Evolutionary conservation across 2,113 vertebrate species (phyloP).

Genomic region (Oreochromis spilurus): DNA sequence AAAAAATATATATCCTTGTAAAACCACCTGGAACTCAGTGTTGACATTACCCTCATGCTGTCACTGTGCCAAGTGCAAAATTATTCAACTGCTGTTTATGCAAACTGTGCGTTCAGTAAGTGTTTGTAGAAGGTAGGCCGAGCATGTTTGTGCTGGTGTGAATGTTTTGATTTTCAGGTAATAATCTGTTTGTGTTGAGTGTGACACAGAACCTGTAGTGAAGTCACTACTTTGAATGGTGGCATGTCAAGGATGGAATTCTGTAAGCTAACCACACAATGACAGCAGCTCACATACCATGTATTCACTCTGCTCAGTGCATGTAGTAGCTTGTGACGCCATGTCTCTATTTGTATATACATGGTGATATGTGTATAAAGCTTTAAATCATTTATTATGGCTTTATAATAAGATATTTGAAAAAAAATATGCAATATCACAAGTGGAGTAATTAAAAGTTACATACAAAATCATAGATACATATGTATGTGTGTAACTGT

Average conservation of each 20-base stretch:
- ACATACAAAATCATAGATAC: background rate
- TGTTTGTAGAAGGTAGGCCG: background rate
- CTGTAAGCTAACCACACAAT: constrained; percentile 79
- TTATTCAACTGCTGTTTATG: constrained; percentile 10
- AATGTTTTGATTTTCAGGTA: constrained; percentile 48
- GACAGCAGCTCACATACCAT: constrained; percentile 79
- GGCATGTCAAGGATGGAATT: constrained; percentile 71
- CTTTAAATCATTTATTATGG: background rate
- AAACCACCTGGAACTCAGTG: background rate
- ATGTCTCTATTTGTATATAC: background rate
- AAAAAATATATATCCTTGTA: background rate
- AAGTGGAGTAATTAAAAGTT: background rate
- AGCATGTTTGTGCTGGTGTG: constrained; percentile 28
- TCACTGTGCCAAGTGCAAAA: background rate
- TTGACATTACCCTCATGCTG: background rate
- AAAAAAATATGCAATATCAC: background rate
- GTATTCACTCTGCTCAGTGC: constrained; percentile 70
- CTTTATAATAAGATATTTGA: background rate
- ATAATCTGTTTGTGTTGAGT: constrained; percentile 72
- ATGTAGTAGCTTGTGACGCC: constrained; percentile 71
- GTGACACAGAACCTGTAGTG: constrained; percentile 51
- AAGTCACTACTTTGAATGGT: constrained; percentile 63
- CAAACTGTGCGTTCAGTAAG: background rate
- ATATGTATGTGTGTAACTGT: background rate
- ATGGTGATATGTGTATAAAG: constrained; percentile 7